Conservation (phyloP, 2,797 vertebrate species). For the Halcyon badia region DNA sequence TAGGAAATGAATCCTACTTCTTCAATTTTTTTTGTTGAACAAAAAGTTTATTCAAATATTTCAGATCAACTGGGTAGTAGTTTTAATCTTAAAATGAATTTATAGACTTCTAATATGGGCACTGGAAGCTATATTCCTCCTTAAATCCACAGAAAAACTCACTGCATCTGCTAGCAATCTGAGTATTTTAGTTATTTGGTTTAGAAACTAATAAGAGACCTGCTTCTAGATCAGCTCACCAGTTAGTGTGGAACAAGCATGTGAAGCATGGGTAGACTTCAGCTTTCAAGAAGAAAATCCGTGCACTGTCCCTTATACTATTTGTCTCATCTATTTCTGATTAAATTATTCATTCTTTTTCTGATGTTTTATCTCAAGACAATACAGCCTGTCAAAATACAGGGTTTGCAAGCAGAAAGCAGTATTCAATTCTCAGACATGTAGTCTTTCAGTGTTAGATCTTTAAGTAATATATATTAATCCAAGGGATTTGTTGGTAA, state of each 20-base stretch:
- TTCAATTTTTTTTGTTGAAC: not conserved
- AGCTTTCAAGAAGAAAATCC: conserved; percentile 59
- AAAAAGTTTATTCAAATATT: not conserved
- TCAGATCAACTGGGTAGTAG: not conserved
- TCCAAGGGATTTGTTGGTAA: conserved; percentile 12
- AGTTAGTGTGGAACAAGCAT: conserved; percentile 41
- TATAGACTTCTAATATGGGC: not conserved
- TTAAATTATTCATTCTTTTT: conserved; percentile 71
- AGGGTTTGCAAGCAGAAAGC: conserved; percentile 60
- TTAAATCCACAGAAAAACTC: conserved; percentile 33
- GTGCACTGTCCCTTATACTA: conserved; percentile 24
- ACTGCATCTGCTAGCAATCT: conserved; percentile 8
- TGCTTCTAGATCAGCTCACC: conserved; percentile 53
- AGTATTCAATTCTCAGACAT: conserved; percentile 55
- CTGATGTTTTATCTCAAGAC: conserved; percentile 55
- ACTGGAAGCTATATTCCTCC: not conserved
- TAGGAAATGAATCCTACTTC: not conserved
- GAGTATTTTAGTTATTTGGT: conserved; percentile 62
- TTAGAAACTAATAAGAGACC: conserved; percentile 50
- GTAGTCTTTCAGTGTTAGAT: conserved; percentile 30
- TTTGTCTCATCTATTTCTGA: conserved; percentile 72
- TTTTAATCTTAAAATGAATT: not conserved
- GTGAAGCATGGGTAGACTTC: conserved; percentile 50
- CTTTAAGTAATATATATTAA: conserved; percentile 46
- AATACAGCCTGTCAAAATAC: conserved; percentile 71